Conservation (phyloP, 2,888 invertebrate genomes). For the Philereme transversata region DNA sequence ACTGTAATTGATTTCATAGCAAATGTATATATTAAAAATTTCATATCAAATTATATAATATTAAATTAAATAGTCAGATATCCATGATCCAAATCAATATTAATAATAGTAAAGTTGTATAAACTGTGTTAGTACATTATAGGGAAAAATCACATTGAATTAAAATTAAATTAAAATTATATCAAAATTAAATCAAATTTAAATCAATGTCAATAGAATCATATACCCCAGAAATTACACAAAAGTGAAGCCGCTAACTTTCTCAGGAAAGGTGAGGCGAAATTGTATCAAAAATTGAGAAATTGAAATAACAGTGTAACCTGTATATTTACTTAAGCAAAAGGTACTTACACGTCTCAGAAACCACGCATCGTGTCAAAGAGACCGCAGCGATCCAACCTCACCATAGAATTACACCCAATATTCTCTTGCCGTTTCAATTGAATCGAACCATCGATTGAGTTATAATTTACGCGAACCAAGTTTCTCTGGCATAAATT, state of each 20-base stretch:
- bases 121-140: no score
- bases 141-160: no score
- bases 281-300: conserved; percentile 21
- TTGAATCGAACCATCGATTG: conserved; percentile 38
- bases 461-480: conserved; percentile 41
- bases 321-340: conserved; percentile 27
- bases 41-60: no score
- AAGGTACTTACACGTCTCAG: conserved; percentile 19
- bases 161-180: no score
- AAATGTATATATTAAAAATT: no score
- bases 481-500: conserved; percentile 38
- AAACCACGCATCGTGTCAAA: conserved; percentile 21
- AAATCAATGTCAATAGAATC: no score
- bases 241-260: background rate
- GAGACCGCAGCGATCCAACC: conserved; percentile 19
- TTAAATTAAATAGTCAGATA: no score
- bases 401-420: conserved; percentile 26
- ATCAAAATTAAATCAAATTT: no score
- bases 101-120: no score
- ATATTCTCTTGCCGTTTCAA: conserved; percentile 33
- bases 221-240: no score
- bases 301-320: conserved; percentile 22
- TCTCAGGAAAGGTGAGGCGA: background rate
- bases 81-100: no score
- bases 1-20: no score